Percentiles rank a stretch among this genome's conserved stretches.
Conservation (phyloP, 2,888 invertebrate species). For the Malthinus flaveolus region DNA sequence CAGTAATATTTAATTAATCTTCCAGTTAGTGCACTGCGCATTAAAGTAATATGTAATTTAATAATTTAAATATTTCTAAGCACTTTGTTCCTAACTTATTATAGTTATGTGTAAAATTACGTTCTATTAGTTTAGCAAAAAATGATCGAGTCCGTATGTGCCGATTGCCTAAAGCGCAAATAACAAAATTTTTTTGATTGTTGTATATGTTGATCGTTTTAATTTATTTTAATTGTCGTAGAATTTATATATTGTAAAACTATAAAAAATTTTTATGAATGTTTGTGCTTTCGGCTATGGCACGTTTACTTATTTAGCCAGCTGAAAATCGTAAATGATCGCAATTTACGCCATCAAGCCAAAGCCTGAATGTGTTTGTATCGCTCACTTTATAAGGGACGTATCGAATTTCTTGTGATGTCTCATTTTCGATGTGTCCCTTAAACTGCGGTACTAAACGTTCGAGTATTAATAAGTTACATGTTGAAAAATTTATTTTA, state of each 20-base stretch:
- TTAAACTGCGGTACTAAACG: slow-evolving; percentile 38
- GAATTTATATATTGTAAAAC: slow-evolving; percentile 10
- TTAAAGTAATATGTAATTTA: slow-evolving; percentile 50
- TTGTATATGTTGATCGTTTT: slow-evolving; percentile 36
- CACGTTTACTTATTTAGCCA: slow-evolving; percentile 43
- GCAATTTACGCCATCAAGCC: slow-evolving; percentile 47
- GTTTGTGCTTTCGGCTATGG: slow-evolving; percentile 49
- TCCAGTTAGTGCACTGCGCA: slow-evolving; percentile 46
- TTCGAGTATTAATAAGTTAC: slow-evolving; percentile 49
- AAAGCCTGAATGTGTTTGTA: slow-evolving; percentile 41
- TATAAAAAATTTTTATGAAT: slow-evolving; percentile 27
- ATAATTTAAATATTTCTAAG: slow-evolving; percentile 52
- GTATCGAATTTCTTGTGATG: slow-evolving; percentile 12
- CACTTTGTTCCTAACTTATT: slow-evolving; percentile 56
- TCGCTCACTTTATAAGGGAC: slow-evolving; percentile 30
- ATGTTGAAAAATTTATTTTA: slow-evolving; percentile 21
- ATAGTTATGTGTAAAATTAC: slow-evolving; percentile 34
- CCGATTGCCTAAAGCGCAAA: slow-evolving; percentile 47
- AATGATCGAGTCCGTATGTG: slow-evolving; percentile 39
- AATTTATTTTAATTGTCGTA: slow-evolving; percentile 35
- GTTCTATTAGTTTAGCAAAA: slow-evolving; percentile 49
- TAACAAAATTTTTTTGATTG: slow-evolving; percentile 31
- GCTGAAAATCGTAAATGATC: slow-evolving; percentile 40
- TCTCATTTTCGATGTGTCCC: slow-evolving; percentile 19
- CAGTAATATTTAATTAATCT: slow-evolving; percentile 42